A percentile compares a stretch with the other conserved stretches of the same genome.
Conservation (phyloP, 2,888 invertebrate genomes). For the Microdon myrmicae region DNA sequence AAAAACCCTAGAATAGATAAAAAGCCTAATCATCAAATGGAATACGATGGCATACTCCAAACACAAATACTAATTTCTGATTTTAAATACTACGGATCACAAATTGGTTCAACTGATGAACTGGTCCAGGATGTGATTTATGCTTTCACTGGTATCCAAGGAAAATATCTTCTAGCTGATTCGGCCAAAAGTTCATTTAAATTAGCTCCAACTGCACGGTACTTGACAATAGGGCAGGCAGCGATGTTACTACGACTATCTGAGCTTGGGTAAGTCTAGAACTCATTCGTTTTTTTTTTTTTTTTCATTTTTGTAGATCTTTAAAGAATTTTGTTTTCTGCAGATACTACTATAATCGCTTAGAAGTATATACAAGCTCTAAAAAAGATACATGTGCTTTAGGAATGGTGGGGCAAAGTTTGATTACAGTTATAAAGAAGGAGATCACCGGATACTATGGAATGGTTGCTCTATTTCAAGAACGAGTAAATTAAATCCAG, state of each 20-base stretch:
- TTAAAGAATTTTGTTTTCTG: constrained; percentile 7
- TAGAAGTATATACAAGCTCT: constrained; percentile 82
- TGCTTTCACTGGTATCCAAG: constrained; percentile 88
- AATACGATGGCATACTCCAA: too few relatives aligned
- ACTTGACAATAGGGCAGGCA: constrained; percentile 70
- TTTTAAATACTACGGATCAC: too few relatives aligned
- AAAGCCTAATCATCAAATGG: too few relatives aligned
- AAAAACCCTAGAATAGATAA: too few relatives aligned
- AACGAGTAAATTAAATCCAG: constrained; percentile 72
- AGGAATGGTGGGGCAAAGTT: constrained; percentile 85
- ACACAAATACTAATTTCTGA: too few relatives aligned
- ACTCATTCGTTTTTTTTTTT: too few relatives aligned
- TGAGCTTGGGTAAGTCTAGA: constrained; percentile 80
- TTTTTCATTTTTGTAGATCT: neutral
- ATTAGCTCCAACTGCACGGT: constrained; percentile 69
- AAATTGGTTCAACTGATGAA: constrained; percentile 64
- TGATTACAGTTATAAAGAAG: constrained; percentile 83
- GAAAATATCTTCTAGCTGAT: constrained; percentile 77
- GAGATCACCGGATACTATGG: constrained; percentile 90
- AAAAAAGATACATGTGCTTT: constrained; percentile 74
- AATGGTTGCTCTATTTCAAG: constrained; percentile 85
- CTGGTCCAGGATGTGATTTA: constrained; percentile 82
- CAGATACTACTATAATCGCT: constrained; percentile 73
- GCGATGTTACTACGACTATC: constrained; percentile 78
- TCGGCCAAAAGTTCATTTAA: constrained; percentile 71